Base-by-base conservation (phyloP, 2,888 invertebrate genomes). In the Diadromus collaris region DNA sequence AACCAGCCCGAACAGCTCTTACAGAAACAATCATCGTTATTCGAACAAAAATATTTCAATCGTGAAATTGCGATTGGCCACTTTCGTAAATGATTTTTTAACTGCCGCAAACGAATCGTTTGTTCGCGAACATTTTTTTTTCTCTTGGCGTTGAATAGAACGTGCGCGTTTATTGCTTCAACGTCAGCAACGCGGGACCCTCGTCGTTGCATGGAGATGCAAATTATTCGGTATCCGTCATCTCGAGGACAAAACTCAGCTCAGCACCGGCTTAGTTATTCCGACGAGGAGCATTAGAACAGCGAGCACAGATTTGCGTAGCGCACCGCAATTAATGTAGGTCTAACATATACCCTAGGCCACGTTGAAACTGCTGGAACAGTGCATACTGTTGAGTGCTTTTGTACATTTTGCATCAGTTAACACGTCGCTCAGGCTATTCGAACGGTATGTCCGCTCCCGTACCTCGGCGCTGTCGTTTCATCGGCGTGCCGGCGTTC, bases 221-320 rank as follows among this genome's bases (percentile, higher is more conserved):
- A 72, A 77, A 77, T 77, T 72, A 77, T 77, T 61, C 54, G 27
- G 61, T 72, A 72, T 68, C 54, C 77, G 56, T 72, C 72, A 77
- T 68, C 56, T 21, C 7, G 60, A 48, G 71, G 46, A 65, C 60
- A 21, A 67, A 56, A 51, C 54, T 63, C 51, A 60, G 32, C 51
- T 41, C 54, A 56, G 34, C 34, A 38, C 56, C 67, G 60, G n/a
- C 13, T 38, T 44, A 34, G 70, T 58, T 67, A 51, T 60, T 41
- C 41, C 24, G 58, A n/a, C 38, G 60, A 56, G 71, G 61, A 64
- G 51, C 21, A 24, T 51, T 38, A 71, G 27, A 29, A 48, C 54
- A 19, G n/a, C 44, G 19, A 32, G 51, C 58, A 41, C 48, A 54
- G 63, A 76, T 64, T 38, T 24, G 29, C 41, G 41, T 19, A 51